These are phyloP conservation scores for Branchinecta lindahli DNA, from an alignment of 1,140 invertebrate species.

Conservation along the genomic window DNA sequence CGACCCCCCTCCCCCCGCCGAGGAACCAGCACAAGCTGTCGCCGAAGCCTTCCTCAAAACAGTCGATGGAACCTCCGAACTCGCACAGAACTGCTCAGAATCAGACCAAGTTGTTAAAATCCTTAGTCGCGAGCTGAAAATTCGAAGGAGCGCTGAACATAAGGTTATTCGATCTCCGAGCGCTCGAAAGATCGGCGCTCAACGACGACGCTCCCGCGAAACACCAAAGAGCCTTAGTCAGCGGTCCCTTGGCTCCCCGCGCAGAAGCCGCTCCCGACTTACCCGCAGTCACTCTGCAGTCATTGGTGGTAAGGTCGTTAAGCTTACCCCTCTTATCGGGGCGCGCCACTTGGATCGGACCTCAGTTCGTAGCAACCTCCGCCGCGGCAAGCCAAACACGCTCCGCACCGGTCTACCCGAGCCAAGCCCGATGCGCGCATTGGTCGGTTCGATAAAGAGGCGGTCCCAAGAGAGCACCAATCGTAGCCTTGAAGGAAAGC, in stretches of 20 bases:
- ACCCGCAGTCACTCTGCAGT: slow-evolving; percentile 19
- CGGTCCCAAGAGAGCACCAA: slow-evolving; percentile 6
- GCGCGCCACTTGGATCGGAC: background rate
- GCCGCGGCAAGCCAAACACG: slow-evolving; percentile 28
- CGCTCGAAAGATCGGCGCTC: slow-evolving; percentile 55
- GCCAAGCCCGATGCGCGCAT: slow-evolving; percentile 21
- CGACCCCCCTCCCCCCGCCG: background rate
- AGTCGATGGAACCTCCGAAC: slow-evolving; percentile 43
- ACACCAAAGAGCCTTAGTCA: slow-evolving; percentile 27
- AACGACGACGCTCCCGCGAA: slow-evolving; percentile 48
- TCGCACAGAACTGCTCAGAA: slow-evolving; percentile 38
- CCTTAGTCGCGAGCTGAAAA: slow-evolving; percentile 52
- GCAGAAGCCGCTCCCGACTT: background rate
- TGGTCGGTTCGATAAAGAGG: background rate
- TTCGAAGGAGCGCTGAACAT: slow-evolving; percentile 45
- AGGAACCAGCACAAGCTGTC: background rate
- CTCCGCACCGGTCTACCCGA: slow-evolving; percentile 26
- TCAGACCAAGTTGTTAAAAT: slow-evolving; percentile 51
- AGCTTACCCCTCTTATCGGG: background rate
- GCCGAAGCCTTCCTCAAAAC: slow-evolving; percentile 47
- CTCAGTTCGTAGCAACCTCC: slow-evolving; percentile 20
- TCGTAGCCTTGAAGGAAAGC: slow-evolving; percentile 7
- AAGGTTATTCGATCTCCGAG: slow-evolving; percentile 60
- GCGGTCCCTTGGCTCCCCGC: slow-evolving; percentile 19
- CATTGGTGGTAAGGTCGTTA: background rate